These are phyloP conservation scores for Lasius fuliginosus DNA, from an alignment of 2,888 invertebrate genomes.

Conservation along the genomic window DNA sequence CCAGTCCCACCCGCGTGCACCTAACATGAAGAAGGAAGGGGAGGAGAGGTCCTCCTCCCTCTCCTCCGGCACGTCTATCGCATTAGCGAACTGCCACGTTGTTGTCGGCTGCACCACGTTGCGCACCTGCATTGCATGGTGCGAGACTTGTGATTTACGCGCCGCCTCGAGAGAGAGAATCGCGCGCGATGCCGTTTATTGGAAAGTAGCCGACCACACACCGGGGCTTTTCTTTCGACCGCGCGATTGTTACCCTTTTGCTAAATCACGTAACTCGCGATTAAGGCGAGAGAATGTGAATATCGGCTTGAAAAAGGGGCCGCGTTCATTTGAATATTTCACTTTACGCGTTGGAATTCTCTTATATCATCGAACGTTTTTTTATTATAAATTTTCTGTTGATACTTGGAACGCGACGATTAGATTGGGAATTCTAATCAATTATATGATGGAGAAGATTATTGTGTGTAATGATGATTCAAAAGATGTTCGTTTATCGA, in stretches of 20 bases:
- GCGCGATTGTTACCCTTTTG: constrained; percentile 32
- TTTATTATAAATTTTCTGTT: neutral
- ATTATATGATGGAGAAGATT: neutral
- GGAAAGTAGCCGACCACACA: constrained; percentile 33
- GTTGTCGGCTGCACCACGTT: constrained; percentile 69
- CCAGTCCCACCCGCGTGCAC: constrained; percentile 52
- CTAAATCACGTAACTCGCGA: constrained; percentile 41
- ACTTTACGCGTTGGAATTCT: constrained; percentile 1
- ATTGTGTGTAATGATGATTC: neutral
- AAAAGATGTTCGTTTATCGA: neutral
- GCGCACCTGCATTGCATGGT: constrained; percentile 65
- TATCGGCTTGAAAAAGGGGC: neutral
- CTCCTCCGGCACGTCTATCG: constrained; percentile 69
- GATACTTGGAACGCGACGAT: neutral
- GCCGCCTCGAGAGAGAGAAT: constrained; percentile 44
- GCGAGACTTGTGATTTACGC: constrained; percentile 55
- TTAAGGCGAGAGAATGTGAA: constrained; percentile 20
- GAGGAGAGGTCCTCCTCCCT: constrained; percentile 8
- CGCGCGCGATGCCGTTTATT: constrained; percentile 47
- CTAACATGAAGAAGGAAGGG: neutral
- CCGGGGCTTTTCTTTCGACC: constrained; percentile 29
- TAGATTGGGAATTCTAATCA: neutral
- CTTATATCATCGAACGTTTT: neutral
- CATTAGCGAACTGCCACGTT: constrained; percentile 74
- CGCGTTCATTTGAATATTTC: constrained; percentile 20